These are phyloP conservation scores for Nebria brevicollis DNA, from an alignment of 2,888 invertebrate species.

Conservation along the genomic window DNA sequence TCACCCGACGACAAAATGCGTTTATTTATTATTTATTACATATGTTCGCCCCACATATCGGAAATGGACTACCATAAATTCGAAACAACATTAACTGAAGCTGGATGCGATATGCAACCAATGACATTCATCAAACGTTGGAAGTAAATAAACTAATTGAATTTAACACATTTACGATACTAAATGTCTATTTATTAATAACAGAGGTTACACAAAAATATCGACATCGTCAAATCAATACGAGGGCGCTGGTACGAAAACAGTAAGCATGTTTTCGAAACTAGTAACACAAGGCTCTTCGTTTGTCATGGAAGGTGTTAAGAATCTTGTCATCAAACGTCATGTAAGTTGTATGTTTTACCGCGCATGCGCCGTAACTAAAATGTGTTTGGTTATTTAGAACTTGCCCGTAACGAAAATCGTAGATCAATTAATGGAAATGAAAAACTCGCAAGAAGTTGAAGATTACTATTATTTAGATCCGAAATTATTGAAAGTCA, in stretches of 20 bases:
- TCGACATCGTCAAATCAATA: conserved; percentile 79
- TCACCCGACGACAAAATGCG: conserved; percentile 92
- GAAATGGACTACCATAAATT: conserved; percentile 88
- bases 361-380: too few species aligned
- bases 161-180: background rate
- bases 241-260: conserved; percentile 93
- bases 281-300: conserved; percentile 96
- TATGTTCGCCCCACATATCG: conserved; percentile 82
- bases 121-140: conserved; percentile 91
- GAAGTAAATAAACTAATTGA: conserved; percentile 69
- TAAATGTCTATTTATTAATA: background rate
- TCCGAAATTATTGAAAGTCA: conserved; percentile 89
- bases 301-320: conserved; percentile 99
- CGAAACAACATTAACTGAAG: conserved; percentile 78
- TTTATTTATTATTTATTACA: conserved; percentile 90
- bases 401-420: conserved; percentile 94
- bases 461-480: conserved; percentile 95
- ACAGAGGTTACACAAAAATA: conserved; percentile 82
- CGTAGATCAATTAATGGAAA: conserved; percentile 89
- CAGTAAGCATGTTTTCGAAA: conserved; percentile 98
- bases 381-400: conserved; percentile 63
- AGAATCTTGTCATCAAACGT: conserved; percentile 97
- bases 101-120: conserved; percentile 87
- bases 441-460: conserved; percentile 78
- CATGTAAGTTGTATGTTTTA: conserved; percentile 73